Base-by-base conservation (phyloP, 2,888 invertebrate species). In the Macrophya alboannulata region DNA sequence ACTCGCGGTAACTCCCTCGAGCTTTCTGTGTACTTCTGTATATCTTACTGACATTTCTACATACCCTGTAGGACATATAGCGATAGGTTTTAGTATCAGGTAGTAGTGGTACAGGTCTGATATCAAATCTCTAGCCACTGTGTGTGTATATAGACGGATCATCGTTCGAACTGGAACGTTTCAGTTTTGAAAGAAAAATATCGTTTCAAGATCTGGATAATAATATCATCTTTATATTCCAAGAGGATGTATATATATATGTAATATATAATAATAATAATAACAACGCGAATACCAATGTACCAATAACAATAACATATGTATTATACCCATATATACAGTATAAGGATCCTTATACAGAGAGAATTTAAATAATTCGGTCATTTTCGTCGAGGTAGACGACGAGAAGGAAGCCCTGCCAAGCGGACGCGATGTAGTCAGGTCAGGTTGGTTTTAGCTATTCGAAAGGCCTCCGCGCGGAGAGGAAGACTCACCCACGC, bases 381-480 rank as follows among this genome's bases (percentile, higher is more conserved):
- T 83, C 12, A 71, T 68, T 83, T 83, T 83, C 48, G 68, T 68
- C 45, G 40, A 48, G 37, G 83, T 62, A 71, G 68, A 83, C 71
- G 79, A 40, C 31, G 31, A 59, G 81, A 43, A 81, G 81, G 83
- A 83, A 83, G 83, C 83, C 83, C 83, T 37, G 83, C 48, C 71
- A 68, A 83, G 83, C 83, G 68, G 83, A 83, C 83, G 88, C 87
- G 89, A 88, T 88, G 86, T 45, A 77, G 85, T 86, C 86, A 87
- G 89, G 89, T 88, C 84, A 88, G 84, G 71, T 76, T 84, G 81
- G 72, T 37, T 40, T 84, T 81, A 84, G 85, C 45, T 76, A 51
- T 74, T 82, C 55, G 84, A 85, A 82, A 83, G 83, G 83, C 83
- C 83, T 83, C 83, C 31, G 84, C 62, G 82, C 21, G 55, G 74